Percentiles rank a stretch among this genome's conserved stretches.
phyloP scores from a whole-genome alignment of 1,140 invertebrate species.

The Helicoverpa zea region DNA sequence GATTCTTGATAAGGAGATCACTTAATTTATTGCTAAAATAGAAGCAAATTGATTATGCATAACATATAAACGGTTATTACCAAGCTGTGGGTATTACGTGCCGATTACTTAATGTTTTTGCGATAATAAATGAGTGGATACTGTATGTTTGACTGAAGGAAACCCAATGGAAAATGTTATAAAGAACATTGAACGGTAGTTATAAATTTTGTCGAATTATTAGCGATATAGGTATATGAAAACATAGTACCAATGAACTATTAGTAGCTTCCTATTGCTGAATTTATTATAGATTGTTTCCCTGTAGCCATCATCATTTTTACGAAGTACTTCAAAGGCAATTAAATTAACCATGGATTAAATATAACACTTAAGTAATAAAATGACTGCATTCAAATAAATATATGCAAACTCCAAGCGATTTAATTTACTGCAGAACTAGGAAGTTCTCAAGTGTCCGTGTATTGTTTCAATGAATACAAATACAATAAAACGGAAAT shows the following conservation, averaged over 20 bases:
- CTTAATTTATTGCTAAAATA: constrained; percentile 3
- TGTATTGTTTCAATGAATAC: constrained; percentile 24
- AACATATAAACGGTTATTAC: not conserved
- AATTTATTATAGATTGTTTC: no score
- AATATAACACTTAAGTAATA: not conserved
- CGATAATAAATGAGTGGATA: no score
- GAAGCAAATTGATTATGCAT: no score
- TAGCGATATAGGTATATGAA: no score
- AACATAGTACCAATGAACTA: no score
- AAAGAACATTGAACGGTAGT: no score
- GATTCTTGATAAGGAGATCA: constrained; percentile 1
- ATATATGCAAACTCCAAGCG: not conserved
- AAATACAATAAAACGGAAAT: constrained; percentile 5
- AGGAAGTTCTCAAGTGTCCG: constrained; percentile 32
- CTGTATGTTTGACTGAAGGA: no score
- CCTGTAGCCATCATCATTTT: no score
- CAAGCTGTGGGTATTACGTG: not conserved
- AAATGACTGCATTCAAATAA: not conserved
- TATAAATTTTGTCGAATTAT: no score
- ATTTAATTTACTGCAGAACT: not conserved
- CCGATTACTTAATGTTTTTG: not conserved
- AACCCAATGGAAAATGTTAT: no score
- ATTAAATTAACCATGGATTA: not conserved
- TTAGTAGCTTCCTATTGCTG: no score
- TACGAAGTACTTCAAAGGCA: no score